These are phyloP conservation scores for Ctenomys sociabilis DNA, from an alignment of 2,113 vertebrate genomes.

Conservation along the genomic window DNA sequence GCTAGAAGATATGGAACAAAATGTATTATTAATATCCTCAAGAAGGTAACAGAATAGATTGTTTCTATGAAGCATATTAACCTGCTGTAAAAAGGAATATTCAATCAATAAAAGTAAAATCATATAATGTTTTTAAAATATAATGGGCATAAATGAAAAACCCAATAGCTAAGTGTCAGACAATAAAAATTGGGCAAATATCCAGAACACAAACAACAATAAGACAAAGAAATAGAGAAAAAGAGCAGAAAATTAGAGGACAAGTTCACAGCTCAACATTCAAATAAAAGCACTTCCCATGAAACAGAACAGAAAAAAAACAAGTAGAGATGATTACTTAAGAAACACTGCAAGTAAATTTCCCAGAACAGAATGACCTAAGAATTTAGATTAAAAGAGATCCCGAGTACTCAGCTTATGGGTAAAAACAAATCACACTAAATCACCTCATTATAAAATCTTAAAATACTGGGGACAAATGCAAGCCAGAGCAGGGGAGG, in stretches of 20 bases:
- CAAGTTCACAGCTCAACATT: not conserved
- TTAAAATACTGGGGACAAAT: not conserved
- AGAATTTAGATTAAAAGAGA: not conserved
- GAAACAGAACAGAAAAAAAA: constrained; percentile 10
- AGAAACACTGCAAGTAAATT: constrained; percentile 57
- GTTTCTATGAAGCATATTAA: not conserved
- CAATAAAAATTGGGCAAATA: constrained; percentile 33
- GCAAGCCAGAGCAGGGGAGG: not conserved
- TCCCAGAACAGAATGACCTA: constrained; percentile 42
- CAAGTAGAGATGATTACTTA: not conserved
- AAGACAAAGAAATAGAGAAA: not conserved
- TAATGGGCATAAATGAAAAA: constrained; percentile 14
- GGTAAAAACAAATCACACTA: constrained; percentile 27
- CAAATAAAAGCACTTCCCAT: constrained; percentile 52
- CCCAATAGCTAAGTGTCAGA: not conserved
- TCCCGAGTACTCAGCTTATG: not conserved
- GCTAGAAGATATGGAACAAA: constrained; percentile 16
- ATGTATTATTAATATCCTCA: not conserved
- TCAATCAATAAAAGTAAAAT: not conserved
- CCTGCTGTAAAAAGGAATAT: constrained; percentile 6
- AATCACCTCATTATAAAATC: constrained; percentile 8
- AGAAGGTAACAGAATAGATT: not conserved
- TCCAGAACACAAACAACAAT: not conserved
- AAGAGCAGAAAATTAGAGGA: constrained; percentile 30
- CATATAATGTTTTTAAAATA: not conserved